phyloP scores from a whole-genome alignment of 2,113 vertebrate species.

The Oxyruncus cristatus region DNA sequence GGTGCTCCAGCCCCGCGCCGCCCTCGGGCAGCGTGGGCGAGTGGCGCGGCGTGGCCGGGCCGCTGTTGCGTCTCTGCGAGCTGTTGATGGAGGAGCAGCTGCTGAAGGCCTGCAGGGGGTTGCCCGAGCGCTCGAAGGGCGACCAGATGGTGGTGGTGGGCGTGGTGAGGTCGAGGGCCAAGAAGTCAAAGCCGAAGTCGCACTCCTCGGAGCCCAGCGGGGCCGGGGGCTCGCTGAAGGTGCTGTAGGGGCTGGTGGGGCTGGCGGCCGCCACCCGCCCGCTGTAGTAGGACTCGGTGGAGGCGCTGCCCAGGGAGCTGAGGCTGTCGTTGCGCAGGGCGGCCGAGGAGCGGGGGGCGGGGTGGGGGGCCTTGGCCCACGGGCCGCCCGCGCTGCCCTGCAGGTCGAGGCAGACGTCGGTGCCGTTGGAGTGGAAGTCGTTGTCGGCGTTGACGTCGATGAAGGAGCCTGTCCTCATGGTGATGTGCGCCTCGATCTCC shows the following conservation, averaged over 20 bases:
- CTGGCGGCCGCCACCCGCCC: conserved; percentile 64
- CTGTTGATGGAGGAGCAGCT: conserved; percentile 65
- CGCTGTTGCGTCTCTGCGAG: conserved; percentile 75
- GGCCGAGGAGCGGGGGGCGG: conserved; percentile 12
- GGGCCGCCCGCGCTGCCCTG: conserved; percentile 73
- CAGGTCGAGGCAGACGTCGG: conserved; percentile 92
- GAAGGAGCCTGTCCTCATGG: conserved; percentile 91
- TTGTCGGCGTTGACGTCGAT: conserved; percentile 89
- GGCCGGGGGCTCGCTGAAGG: conserved; percentile 73
- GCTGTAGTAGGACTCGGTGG: conserved; percentile 75
- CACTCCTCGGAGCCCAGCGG: conserved; percentile 64
- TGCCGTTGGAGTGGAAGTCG: conserved; percentile 97
- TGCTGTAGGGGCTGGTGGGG: conserved; percentile 82
- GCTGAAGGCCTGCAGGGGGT: conserved; percentile 73
- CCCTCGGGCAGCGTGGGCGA: conserved; percentile 81
- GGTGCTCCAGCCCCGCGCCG: conserved; percentile 78
- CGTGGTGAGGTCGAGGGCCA: conserved; percentile 74
- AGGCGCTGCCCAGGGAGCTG: conserved; percentile 57
- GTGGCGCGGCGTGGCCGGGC: conserved; percentile 74
- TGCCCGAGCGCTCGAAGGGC: conserved; percentile 74
- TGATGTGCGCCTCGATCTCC: conserved; percentile 98
- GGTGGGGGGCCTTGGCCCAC: conserved; percentile 83
- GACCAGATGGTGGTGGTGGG: conserved; percentile 89
- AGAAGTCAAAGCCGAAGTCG: conserved; percentile 89
- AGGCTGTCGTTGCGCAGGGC: conserved; percentile 68